Evolutionary conservation across 1,140 invertebrate species (phyloP), one percentile per base, ranked within the genome.

Genomic region (Chironomus tepperi): DNA sequence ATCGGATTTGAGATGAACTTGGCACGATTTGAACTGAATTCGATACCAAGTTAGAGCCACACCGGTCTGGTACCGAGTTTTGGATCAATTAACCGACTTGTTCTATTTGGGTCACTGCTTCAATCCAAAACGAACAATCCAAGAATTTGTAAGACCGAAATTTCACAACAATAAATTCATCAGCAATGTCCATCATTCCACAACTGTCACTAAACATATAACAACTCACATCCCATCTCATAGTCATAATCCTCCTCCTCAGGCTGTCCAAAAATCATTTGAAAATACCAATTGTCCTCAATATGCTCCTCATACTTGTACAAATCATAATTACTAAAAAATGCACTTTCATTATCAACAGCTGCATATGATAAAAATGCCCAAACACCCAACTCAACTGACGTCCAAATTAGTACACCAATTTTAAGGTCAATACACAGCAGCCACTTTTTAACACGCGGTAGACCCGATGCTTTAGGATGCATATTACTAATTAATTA

Each of bases 201-300:
- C n/a, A n/a, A n/a, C n/a, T n/a, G n/a, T n/a, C n/a, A n/a, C n/a
- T 1, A 47, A 47, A 47, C 15, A 3, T 47, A 12, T 47, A 9
- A 12, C 10, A 5, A 57, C 47, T 57, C n/a, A 57, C 47, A 70
- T 70, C 65, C 65, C 16, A 19, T 19, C 9, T 70, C 65, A 70
- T 70, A 70, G 19, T 70, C 65, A 70, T 70, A 70, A 70, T 70
- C 65, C 7, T 70, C 65, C 9, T 21, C 65, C 9, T 70, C 65
- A 19, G 65, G 65, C 12, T 16, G 7, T 19, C 65, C 65, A 70
- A 70, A 70, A 7, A 70, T 70, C 16, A 70, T 70, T 70, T 18
- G 16, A 21, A 18, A 70, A 70, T 70, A 70, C 65, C 65, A 70
- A 70, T 70, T 70, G 1, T 70, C 65, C 9, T 70, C 65, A 70